Evolutionary conservation across 2,113 vertebrate genomes (phyloP).

Genomic region (Marmota flaviventris): DNA sequence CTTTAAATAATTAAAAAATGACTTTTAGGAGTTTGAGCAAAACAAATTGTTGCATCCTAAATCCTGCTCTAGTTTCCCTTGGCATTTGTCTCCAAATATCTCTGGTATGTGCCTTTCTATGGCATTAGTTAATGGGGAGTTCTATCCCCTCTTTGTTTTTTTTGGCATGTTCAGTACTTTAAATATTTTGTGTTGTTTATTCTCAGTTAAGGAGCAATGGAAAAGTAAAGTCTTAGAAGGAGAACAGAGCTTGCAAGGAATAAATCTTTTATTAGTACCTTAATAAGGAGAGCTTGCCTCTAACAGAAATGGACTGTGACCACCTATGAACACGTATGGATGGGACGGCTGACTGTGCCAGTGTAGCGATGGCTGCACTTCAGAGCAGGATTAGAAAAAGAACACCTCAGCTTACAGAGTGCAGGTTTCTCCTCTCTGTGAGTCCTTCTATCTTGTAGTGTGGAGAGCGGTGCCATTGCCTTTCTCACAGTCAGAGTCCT

Average conservation of each 20-base stretch:
- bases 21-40: conserved; percentile 60
- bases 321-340: conserved; percentile 19
- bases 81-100: conserved; percentile 74
- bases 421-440: not conserved
- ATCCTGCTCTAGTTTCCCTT: conserved; percentile 62
- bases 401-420: not conserved
- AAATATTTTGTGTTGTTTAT: conserved; percentile 78
- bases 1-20: conserved; percentile 66
- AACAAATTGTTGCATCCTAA: conserved; percentile 82
- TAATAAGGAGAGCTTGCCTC: conserved; percentile 55
- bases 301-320: conserved; percentile 66
- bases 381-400: conserved; percentile 46
- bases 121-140: conserved; percentile 79
- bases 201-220: conserved; percentile 76
- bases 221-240: conserved; percentile 67
- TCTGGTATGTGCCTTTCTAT: conserved; percentile 83
- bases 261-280: conserved; percentile 28
- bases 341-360: conserved; percentile 36
- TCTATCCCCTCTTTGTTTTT: conserved; percentile 54
- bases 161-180: conserved; percentile 64
- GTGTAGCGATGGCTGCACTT: not conserved
- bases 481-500: too few species aligned
- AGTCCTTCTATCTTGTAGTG: too few species aligned
- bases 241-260: conserved; percentile 26
- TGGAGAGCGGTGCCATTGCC: too few species aligned